Evolutionary conservation across 2,888 invertebrate genomes (phyloP), one percentile per base, ranked within the genome.

Genomic region (Ochropacha duplaris): DNA sequence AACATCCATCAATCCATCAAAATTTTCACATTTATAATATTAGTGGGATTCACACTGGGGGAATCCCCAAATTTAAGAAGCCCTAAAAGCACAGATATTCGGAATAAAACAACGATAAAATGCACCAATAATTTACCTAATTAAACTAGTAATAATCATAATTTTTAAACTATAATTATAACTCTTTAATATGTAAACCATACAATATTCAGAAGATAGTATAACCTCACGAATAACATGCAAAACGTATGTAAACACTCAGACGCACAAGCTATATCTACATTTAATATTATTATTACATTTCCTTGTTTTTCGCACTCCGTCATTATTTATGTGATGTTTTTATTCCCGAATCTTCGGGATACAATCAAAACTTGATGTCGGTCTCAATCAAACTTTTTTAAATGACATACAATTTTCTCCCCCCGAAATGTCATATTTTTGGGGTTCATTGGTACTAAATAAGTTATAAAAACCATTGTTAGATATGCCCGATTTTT

Each of bases 351-450:
- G 70, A 84, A 80, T 84, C 85, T 90, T 88, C 81, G 79, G 81
- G 81, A 86, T 84, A 87, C 88, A 90, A 92, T 90, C 90, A 88
- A 87, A 90, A 91, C 83, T 85, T 86, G 83, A 69, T 65, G 72
- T 71, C 69, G 69, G 66, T 84, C 87, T 83, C 88, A 90, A 92
- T 90, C 91, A 90, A 92, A 91, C 90, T 91, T 92, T 89, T 87
- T 86, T 85, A 87, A 90, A 88, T 84, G 85, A 69, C 69, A 77
- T 74, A 62, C 72, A 63, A 70, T 65, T 66, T 67, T 66, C 69
- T 67, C 81, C 76, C 74, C 65, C 71, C 61, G 55, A 62, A 69
- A 78, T 74, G 77, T 81, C 79, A 78, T 74, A 78, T 80, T 75
- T 79, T 72, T 69, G 57, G 64, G 65, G 65, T 61, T 60, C 57